Evolutionary conservation across 2,888 invertebrate genomes (phyloP).

Genomic region (Temnothorax rugatulus): DNA sequence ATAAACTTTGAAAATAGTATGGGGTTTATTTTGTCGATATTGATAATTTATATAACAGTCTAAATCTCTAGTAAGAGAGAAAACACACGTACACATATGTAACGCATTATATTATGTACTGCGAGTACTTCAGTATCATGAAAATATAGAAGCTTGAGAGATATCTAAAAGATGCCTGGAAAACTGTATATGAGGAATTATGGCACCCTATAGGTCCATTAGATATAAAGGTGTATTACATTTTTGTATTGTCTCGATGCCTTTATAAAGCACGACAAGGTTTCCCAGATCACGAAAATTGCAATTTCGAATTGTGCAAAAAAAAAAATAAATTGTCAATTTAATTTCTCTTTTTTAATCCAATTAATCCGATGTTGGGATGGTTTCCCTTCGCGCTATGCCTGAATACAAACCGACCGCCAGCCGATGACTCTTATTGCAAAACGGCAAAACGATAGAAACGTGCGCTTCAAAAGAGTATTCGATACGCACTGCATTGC

Average conservation of each 20-base stretch:
- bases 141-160: not conserved
- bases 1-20: not conserved
- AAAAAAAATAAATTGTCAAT: conserved; percentile 27
- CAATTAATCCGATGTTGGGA: conserved; percentile 48
- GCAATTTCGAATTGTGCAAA: not conserved
- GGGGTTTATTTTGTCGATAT: not conserved
- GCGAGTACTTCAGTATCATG: not conserved
- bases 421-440: conserved; percentile 51
- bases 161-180: not conserved
- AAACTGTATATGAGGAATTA: not conserved
- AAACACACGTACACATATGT: not conserved
- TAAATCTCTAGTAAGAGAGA: not conserved
- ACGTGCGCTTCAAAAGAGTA: conserved; percentile 48
- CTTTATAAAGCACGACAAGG: not conserved
- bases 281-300: not conserved
- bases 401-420: conserved; percentile 48
- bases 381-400: conserved; percentile 35
- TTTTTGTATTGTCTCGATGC: not conserved
- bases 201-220: not conserved
- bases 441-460: conserved; percentile 34
- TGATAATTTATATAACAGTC: not conserved
- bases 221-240: not conserved
- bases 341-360: conserved; percentile 23
- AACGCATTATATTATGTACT: not conserved
- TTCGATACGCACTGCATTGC: conserved; percentile 44